Percentiles rank a stretch among this genome's conserved stretches.
Conservation (phyloP, 2,888 invertebrate species). For the Heliconius sara region DNA sequence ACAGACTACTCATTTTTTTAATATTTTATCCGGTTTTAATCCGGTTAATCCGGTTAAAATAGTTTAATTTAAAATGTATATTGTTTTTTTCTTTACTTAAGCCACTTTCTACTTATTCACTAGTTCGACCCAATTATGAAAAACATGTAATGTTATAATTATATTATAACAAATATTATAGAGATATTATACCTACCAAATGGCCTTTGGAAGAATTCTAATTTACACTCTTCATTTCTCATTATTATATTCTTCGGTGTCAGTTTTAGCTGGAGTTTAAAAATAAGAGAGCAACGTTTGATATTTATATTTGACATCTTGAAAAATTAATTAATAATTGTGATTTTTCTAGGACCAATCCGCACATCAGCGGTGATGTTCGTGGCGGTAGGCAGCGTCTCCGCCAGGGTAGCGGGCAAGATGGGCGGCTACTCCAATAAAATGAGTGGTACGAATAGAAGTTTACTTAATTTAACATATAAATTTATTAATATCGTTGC, state of each 20-base stretch:
- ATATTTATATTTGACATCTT: neutral
- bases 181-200: too few relatives aligned
- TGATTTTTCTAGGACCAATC: slow-evolving; percentile 55
- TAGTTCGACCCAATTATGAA: neutral
- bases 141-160: neutral
- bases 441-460: slow-evolving; percentile 86
- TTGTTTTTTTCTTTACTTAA: too few relatives aligned
- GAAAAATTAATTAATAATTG: slow-evolving; percentile 10
- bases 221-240: too few relatives aligned
- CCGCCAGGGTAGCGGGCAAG: slow-evolving; percentile 91
- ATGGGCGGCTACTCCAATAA: slow-evolving; percentile 90
- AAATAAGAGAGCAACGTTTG: neutral
- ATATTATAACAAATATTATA: neutral
- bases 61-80: too few relatives aligned
- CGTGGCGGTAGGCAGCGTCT: slow-evolving; percentile 78
- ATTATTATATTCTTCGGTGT: too few relatives aligned
- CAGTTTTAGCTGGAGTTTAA: too few relatives aligned
- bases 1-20: too few relatives aligned
- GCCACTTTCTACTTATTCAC: too few relatives aligned
- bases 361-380: slow-evolving; percentile 68
- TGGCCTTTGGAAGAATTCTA: too few relatives aligned
- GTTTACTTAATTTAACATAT: neutral
- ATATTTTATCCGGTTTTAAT: too few relatives aligned
- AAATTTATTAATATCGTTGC: neutral
- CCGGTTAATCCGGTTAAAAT: too few relatives aligned